These are phyloP conservation scores for Drosophila pseudotalamancana DNA, from an alignment of 2,888 invertebrate genomes.

Conservation along the genomic window DNA sequence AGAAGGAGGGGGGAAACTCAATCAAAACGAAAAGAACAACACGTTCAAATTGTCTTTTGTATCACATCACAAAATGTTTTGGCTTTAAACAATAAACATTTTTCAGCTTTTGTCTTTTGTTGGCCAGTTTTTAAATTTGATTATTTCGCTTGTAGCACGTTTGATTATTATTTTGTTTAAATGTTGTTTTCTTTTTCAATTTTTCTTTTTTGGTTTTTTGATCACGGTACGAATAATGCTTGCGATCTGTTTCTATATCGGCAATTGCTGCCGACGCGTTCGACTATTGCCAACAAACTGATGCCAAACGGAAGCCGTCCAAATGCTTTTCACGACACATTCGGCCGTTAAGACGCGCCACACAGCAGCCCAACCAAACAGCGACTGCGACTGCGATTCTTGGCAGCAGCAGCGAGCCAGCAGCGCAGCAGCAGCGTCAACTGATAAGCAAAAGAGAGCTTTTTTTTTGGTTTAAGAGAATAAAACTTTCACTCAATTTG, in stretches of 20 bases:
- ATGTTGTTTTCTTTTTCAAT: not conserved
- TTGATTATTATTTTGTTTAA: constrained; percentile 5
- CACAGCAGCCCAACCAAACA: constrained; percentile 31
- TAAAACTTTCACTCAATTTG: too few relatives aligned
- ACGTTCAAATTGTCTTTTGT: constrained; percentile 57
- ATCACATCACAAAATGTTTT: constrained; percentile 64
- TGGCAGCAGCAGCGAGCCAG: constrained; percentile 17
- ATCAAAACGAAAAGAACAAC: constrained; percentile 64
- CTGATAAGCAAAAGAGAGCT: constrained; percentile 56
- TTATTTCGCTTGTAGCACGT: constrained; percentile 14
- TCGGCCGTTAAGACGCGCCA: constrained; percentile 29
- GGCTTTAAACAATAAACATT: constrained; percentile 45
- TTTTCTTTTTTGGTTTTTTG: constrained; percentile 18
- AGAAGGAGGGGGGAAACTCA: constrained; percentile 32
- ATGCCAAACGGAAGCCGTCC: constrained; percentile 73
- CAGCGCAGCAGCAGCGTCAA: constrained; percentile 10
- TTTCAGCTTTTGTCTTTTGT: too few relatives aligned
- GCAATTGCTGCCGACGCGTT: constrained; percentile 74
- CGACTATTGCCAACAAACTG: constrained; percentile 82
- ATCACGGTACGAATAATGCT: constrained; percentile 8
- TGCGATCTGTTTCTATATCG: constrained; percentile 15
- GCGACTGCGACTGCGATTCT: constrained; percentile 32
- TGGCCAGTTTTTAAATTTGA: constrained; percentile 14
- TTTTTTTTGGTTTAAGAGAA: constrained; percentile 18
- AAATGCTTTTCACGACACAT: constrained; percentile 74